Evolutionary conservation across 2,797 vertebrate species (phyloP), one percentile per base, ranked within the genome.

Genomic region (Rhinella marina): DNA sequence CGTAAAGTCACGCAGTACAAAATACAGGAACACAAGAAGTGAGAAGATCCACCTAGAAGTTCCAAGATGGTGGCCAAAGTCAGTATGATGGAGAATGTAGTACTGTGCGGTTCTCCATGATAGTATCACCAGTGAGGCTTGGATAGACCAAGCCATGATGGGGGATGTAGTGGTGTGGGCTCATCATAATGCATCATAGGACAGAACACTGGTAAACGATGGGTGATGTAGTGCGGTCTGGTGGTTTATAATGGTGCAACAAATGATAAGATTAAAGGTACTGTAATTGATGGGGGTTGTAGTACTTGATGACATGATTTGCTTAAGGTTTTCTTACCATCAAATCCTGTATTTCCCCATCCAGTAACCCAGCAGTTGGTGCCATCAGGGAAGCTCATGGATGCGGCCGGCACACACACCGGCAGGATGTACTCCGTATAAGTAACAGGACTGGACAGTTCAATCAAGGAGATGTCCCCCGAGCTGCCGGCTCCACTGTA

Each of bases 341-440:
- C 57, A 85, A 2, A 12, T 41, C 23, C 57, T 2, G 12, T 77
- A 13, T 64, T 50, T 12, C 83, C 83, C 83, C 83, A 85, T 77
- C 83, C 83, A 14, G 83, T 85, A 2, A 85, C 72, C 57, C 57
- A 77, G n/a, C 83, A 85, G 1, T 52, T 77, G 23, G 25, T 77
- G 56, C 83, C 83, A 48, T 1, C 32, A 0, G 83, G 19, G 72
- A 85, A 85, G 72, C 8, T 61, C 83, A 77, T 85, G 7, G 72
- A 62, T 7, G 32, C 0, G 8, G 57, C 5, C 16, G 83, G 83
- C 23, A 85, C 9, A 14, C 83, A 85, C 7, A 85, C 72, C 2
- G 83, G 83, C 4, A 76, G 57, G 13, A 77, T 77, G 72, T 50
- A 77, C 16, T 77, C 41, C 0, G 56, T 84, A 3, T 41, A 84